Percentiles rank a stretch among this genome's conserved stretches.
These are phyloP conservation scores for Agriopis marginaria DNA, from an alignment of 2,888 invertebrate genomes.

Conservation along the genomic window DNA sequence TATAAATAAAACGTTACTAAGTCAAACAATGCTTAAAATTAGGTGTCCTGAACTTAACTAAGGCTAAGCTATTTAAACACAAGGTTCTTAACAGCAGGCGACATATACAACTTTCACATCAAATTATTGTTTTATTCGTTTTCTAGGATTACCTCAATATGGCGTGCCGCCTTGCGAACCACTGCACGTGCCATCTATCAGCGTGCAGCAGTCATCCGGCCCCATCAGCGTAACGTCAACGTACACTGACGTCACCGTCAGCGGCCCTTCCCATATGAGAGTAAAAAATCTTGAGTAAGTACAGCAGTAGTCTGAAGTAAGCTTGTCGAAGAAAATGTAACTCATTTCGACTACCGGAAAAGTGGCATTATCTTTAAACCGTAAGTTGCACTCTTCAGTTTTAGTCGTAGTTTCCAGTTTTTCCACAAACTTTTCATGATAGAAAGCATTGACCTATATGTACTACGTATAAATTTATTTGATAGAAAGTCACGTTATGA, in stretches of 20 bases:
- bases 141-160: slow-evolving; percentile 86
- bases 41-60: no score
- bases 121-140: no score
- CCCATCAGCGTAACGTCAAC: slow-evolving; percentile 87
- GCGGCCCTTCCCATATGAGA: slow-evolving; percentile 87
- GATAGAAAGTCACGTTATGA: no score
- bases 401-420: no score
- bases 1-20: no score
- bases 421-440: no score
- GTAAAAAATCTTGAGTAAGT: slow-evolving; percentile 87
- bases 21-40: no score
- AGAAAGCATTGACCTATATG: no score
- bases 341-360: not conserved
- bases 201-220: slow-evolving; percentile 87
- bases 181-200: slow-evolving; percentile 86
- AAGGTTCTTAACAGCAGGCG: not conserved
- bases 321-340: not conserved
- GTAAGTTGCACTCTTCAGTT: no score
- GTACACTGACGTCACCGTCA: slow-evolving; percentile 87
- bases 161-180: slow-evolving; percentile 89
- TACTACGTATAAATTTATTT: no score
- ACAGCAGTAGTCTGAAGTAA: not conserved
- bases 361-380: no score
- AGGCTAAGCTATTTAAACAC: no score
- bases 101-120: slow-evolving; percentile 10